These are phyloP conservation scores for Pitta sordida DNA, from an alignment of 2,113 vertebrate genomes.

Conservation along the genomic window DNA sequence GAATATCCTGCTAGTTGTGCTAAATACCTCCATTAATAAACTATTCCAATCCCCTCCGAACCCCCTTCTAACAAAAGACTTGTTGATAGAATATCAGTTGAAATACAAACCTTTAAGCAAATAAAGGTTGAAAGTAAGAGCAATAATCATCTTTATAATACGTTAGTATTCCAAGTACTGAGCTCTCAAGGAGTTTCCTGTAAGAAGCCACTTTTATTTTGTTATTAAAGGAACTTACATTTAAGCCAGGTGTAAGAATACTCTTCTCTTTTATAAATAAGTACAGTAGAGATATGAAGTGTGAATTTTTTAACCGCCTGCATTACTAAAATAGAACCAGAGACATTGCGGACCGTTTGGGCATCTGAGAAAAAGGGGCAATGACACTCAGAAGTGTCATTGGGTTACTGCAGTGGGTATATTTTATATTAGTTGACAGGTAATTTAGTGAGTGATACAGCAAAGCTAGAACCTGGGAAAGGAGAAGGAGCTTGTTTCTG, in stretches of 20 bases:
- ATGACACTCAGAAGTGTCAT: background rate
- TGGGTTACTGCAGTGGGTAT: background rate
- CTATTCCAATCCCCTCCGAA: background rate
- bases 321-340: background rate
- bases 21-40: background rate
- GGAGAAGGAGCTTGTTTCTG: background rate
- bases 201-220: background rate
- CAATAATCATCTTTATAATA: background rate
- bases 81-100: background rate
- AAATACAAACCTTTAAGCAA: background rate
- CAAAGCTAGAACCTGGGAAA: background rate
- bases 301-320: background rate
- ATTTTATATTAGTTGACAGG: background rate
- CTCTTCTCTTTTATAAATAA: background rate
- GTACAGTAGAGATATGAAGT: background rate
- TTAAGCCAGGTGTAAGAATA: background rate
- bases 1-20: background rate
- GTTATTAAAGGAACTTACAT: background rate
- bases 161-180: background rate
- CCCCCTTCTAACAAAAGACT: background rate
- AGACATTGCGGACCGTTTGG: background rate
- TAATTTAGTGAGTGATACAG: background rate
- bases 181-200: background rate
- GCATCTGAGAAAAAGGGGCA: background rate
- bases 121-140: background rate